Evolutionary conservation across 2,797 vertebrate species (phyloP), one percentile per base, ranked within the genome.

Genomic region (Peromyscus nudipes): DNA sequence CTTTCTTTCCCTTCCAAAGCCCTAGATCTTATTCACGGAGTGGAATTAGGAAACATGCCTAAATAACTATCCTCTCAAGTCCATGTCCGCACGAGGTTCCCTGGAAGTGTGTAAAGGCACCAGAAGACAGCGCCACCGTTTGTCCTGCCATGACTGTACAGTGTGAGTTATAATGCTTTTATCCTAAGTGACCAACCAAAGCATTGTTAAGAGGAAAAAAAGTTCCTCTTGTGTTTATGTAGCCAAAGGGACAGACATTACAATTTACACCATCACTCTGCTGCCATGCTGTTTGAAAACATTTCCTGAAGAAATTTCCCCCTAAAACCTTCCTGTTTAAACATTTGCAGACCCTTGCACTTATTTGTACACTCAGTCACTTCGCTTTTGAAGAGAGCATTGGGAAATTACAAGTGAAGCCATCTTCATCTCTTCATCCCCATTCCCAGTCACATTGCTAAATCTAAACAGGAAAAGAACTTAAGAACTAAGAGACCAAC

Each of bases 181-280:
- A 52, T 23, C 84, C 69, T 91, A 96, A 94, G 87, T 8, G 19
- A 92, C 97, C 85, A 82, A 95, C 49, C n/a, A 87, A 96, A 92
- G 96, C 7, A 62, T 67, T 97, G 97, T 93, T 73, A 96, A 83
- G 82, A 92, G 92, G 60, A 81, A 89, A 60, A 62, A 2, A 55
- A 71, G 40, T 67, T 69, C 57, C 94, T 93, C 82, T 37, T 81
- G 69, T 96, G 94, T 97, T 82, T 96, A 97, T 69, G 87, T 77
- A 97, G 95, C 90, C 90, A 94, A 79, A 85, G 80, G 85, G 81
- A 1, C 49, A 97, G 77, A 95, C 84, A 73, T 97, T 96, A 96
- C 40, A 96, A 52, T 96, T 97, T 89, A 97, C 49, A 96, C 60
- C 43, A 81, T 4, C 95, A 93, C 95, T 98, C 93, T 96, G 62